Evolutionary conservation across 2,888 invertebrate species (phyloP).

Genomic region (Dynastes maya): DNA sequence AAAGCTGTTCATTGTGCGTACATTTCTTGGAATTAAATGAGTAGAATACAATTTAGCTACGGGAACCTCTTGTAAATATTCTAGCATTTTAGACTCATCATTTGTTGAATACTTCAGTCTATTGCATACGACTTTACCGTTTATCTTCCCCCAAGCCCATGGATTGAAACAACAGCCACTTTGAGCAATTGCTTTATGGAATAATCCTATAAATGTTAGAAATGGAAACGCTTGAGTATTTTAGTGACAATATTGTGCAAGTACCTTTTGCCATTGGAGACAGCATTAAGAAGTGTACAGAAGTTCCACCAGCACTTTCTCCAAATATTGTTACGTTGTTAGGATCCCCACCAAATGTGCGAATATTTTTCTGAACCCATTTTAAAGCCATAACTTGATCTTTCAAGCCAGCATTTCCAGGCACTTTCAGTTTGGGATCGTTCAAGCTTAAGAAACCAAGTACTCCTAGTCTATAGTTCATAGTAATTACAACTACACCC

Average conservation of each 20-base stretch:
- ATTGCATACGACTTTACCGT: conserved; percentile 38
- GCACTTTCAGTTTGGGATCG: conserved; percentile 70
- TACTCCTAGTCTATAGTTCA: conserved; percentile 64
- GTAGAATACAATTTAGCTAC: conserved; percentile 45
- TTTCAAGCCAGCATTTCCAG: conserved; percentile 74
- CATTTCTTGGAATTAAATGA: conserved; percentile 40
- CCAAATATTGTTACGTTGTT: conserved; percentile 73
- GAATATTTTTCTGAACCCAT: conserved; percentile 72
- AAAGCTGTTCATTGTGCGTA: not conserved
- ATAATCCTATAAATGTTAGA: conserved; percentile 37
- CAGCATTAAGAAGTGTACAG: conserved; percentile 71
- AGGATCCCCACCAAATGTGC: conserved; percentile 72
- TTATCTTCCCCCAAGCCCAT: conserved; percentile 42
- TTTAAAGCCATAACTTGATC: conserved; percentile 72
- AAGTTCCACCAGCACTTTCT: conserved; percentile 72
- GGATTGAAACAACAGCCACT: conserved; percentile 51
- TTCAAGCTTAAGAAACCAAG: conserved; percentile 70
- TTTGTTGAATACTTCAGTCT: conserved; percentile 24
- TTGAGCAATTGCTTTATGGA: conserved; percentile 56
- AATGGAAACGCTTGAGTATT: not conserved
- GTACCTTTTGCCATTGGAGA: conserved; percentile 69
- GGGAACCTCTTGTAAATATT: conserved; percentile 46
- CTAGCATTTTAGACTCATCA: conserved; percentile 40
- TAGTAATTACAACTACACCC: conserved; percentile 66
- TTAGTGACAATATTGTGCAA: not conserved